Conservation (phyloP, 2,797 vertebrate species). For the Arrhamphus sclerolepis region DNA sequence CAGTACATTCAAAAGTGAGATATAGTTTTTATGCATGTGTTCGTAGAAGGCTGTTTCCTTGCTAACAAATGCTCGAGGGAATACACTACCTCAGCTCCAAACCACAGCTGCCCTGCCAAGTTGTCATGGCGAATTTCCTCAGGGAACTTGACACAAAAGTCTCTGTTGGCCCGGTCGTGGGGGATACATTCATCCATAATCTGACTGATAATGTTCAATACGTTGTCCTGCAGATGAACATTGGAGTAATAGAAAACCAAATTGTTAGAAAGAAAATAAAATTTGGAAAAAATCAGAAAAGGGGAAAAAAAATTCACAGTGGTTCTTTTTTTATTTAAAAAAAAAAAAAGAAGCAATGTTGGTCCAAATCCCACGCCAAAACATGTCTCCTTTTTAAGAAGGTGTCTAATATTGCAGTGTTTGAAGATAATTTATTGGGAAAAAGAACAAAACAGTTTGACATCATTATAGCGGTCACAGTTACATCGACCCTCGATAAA, state of each 20-base stretch:
- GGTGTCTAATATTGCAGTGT: conserved; percentile 8
- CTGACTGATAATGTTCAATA: conserved; percentile 95
- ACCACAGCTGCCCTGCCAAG: conserved; percentile 98
- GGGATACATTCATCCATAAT: conserved; percentile 99
- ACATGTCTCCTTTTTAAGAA: conserved; percentile 11
- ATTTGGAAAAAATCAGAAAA: not conserved
- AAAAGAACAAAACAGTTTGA: conserved; percentile 55
- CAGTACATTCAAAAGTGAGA: conserved; percentile 1
- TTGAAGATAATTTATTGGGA: conserved; percentile 50
- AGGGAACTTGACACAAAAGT: conserved; percentile 97
- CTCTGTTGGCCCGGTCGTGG: conserved; percentile 91
- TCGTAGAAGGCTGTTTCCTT: conserved; percentile 40
- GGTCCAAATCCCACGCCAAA: conserved; percentile 14
- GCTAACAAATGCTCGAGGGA: conserved; percentile 38
- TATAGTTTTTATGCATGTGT: conserved; percentile 4
- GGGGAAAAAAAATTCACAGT: not conserved
- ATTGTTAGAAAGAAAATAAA: too few species aligned
- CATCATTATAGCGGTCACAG: conserved; percentile 36
- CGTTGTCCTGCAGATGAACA: conserved; percentile 87
- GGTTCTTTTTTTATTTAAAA: conserved; percentile 9
- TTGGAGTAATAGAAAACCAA: not conserved
- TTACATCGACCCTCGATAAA: conserved; percentile 37
- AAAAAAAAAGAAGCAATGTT: too few species aligned
- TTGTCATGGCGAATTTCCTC: conserved; percentile 99
- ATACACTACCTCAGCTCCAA: conserved; percentile 92